These are phyloP conservation scores for Cerastis rubricosa DNA, from an alignment of 2,888 invertebrate genomes.

Conservation along the genomic window DNA sequence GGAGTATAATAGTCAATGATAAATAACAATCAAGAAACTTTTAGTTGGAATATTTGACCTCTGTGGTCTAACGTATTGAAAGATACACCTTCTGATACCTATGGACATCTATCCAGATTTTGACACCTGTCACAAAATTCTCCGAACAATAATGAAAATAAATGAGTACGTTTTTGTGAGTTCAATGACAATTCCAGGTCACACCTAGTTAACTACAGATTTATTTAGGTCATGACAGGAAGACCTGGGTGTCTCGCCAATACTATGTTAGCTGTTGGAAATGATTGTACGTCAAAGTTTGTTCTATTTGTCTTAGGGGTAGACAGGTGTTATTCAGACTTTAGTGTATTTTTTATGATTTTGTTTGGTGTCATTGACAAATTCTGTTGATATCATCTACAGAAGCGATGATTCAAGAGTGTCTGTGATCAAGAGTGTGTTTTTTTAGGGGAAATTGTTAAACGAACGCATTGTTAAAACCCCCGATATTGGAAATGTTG, in stretches of 20 bases:
- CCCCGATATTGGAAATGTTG: neutral
- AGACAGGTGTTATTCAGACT: conserved; percentile 1
- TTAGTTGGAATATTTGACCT: neutral
- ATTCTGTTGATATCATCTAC: neutral
- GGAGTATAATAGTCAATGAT: neutral
- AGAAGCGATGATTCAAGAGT: neutral
- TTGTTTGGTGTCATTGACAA: neutral
- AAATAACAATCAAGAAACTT: neutral
- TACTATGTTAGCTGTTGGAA: conserved; percentile 42
- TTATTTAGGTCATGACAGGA: conserved; percentile 50
- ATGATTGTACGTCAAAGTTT: conserved; percentile 14
- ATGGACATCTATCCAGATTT: neutral
- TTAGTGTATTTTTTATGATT: neutral
- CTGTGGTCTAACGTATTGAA: neutral
- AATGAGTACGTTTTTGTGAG: conserved; percentile 20
- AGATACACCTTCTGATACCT: neutral
- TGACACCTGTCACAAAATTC: conserved; percentile 21
- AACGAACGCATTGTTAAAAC: too few species aligned
- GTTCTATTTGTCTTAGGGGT: neutral
- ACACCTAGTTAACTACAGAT: conserved; percentile 19
- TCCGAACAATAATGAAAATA: conserved; percentile 34
- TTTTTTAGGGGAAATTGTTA: neutral
- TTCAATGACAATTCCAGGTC: conserved; percentile 59
- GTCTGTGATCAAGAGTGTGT: neutral
- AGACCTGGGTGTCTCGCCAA: conserved; percentile 37